Evolutionary conservation across 2,888 invertebrate genomes (phyloP), one percentile per base, ranked within the genome.

Genomic region (Mythimna vitellina): DNA sequence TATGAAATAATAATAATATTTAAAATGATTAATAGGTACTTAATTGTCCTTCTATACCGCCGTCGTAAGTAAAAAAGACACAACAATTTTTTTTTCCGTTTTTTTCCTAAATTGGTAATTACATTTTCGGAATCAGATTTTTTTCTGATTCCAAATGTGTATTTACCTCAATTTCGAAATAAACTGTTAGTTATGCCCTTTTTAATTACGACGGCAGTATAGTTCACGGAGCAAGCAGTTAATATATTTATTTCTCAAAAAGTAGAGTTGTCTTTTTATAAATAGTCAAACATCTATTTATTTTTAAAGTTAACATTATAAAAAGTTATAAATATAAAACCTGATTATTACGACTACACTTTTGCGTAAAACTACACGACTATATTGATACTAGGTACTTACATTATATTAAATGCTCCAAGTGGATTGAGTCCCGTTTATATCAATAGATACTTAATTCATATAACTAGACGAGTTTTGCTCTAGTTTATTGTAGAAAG

Each of bases 401-500:
- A 84, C 84, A 73, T 78, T 76, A 62, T 58, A 77, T 71, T 72
- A 10, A 72, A 73, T 62, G 65, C 56, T 69, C 64, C 65, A 67
- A 73, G 66, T 70, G 73, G 62, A 81, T 64, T 25, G 54, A 66
- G 58, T 65, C 54, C 69, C 64, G 78, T 65, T 76, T 73, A 81
- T 81, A 77, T 76, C 80, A 86, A 83, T 76, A 76, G 51, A n/a
- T 76, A 82, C 77, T 84, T 82, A 78, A 84, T 86, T 79, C 76
- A 83, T 85, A 70, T 74, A 81, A 75, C 84, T 67, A 66, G 80
- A 82, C 80, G 78, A 79, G 85, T 76, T 84, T 76, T 20, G 80
- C 79, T 71, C 82, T 77, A 85, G 76, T 84, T 87, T 91, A 87
- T 87, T 86, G 81, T 92, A 92, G 93, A 93, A 94, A 94, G 93